Base-by-base conservation (phyloP, 2,797 vertebrate species). In the Alexandromys oeconomus region DNA sequence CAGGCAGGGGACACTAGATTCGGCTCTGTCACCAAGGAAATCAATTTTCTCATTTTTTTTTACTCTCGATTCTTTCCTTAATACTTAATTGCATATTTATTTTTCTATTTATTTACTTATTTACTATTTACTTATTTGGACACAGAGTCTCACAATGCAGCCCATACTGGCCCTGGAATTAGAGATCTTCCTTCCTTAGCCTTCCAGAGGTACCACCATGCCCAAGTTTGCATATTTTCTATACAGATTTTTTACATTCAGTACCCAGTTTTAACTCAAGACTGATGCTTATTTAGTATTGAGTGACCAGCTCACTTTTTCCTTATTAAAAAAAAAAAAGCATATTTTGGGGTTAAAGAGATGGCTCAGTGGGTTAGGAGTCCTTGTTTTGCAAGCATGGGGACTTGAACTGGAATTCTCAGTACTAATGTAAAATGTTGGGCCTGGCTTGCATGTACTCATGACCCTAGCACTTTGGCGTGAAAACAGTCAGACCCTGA, bases 1-100 rank as follows among this genome's bases (percentile, higher is more conserved):
- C 34, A 92, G 89, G 31, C 10, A 54, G 51, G 67, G 48, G 34
- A 76, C 84, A 80, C 4, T 31, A 51, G 51, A 78, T 82, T 95
- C 67, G 85, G 85, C 65, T 89, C 57, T 88, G 34, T 88, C 46
- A 80, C 80, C 91, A 94, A 82, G 76, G 69, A 88, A 92, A 94
- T 95, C 81, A 93, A 61, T 29, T 82, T 94, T 69, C 23, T 91
- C 54, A 5, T 40, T 57, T 51, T 77, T 48, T 48, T 11, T 63
- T 43, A 46, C 5, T 92, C 31, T 86, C 0, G 25, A 27, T 51
- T 88, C 31, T 61, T 59, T 73, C 51, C 31, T 51, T 86, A 25
- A 51, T n/a, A 27, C 7, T 51, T 51, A 51, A 27, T n/a, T 86
- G 40, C 48, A 71, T 54, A 57, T 21, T 61, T 43, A 81, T 57